phyloP scores from a whole-genome alignment of 2,113 vertebrate species.

The Pardalotus punctatus region DNA sequence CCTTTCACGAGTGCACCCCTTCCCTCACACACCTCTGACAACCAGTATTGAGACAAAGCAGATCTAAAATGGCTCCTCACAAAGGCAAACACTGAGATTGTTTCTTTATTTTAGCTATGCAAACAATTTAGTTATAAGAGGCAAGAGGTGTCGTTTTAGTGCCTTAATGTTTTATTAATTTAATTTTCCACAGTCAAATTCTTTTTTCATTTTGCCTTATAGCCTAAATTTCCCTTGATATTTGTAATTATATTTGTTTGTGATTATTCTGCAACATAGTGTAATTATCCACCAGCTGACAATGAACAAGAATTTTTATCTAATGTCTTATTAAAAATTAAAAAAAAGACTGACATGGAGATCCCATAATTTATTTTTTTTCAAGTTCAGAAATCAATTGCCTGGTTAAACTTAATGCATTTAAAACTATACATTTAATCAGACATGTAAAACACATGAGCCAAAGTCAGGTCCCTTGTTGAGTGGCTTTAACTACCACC shows the following conservation, averaged over 20 bases:
- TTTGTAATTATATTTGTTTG: constrained; percentile 55
- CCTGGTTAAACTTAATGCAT: not conserved
- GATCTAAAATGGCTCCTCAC: too few relatives aligned
- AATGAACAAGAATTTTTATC: constrained; percentile 2
- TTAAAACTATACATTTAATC: not conserved
- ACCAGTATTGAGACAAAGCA: too few relatives aligned
- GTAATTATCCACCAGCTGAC: not conserved
- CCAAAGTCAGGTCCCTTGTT: not conserved
- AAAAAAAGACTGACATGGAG: not conserved
- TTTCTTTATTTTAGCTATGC: constrained; percentile 45
- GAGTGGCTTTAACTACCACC: not conserved
- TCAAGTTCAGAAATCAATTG: not conserved
- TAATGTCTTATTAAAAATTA: not conserved
- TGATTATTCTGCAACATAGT: constrained; percentile 30
- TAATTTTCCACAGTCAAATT: constrained; percentile 49
- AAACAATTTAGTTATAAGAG: constrained; percentile 47
- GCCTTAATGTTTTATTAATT: constrained; percentile 62
- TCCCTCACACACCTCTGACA: too few relatives aligned
- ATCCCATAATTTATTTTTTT: constrained; percentile 3
- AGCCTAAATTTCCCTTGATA: constrained; percentile 47
- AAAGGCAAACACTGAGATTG: not conserved
- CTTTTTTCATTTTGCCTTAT: constrained; percentile 43
- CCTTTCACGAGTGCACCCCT: too few relatives aligned
- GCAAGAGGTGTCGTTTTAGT: constrained; percentile 6
- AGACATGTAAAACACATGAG: not conserved